These are phyloP conservation scores for Psettodes erumei DNA, from an alignment of 2,113 vertebrate species.

Conservation along the genomic window DNA sequence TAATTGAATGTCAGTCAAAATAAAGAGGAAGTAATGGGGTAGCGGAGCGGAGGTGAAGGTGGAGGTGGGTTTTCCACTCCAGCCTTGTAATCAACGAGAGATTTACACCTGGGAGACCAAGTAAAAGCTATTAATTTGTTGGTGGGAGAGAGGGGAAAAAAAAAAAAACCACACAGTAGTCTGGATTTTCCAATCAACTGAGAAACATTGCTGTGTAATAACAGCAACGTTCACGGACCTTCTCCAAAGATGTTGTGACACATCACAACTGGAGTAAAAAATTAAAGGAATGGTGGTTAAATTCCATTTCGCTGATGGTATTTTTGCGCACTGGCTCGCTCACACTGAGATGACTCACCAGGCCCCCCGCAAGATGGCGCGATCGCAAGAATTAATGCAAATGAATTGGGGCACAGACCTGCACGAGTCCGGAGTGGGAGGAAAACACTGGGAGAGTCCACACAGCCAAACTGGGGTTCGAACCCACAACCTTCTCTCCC, in stretches of 20 bases:
- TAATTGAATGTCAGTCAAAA: constrained; percentile 64
- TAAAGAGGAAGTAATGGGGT: constrained; percentile 11
- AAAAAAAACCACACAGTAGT: not conserved
- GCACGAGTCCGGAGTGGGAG: too few species aligned
- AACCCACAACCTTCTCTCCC: too few species aligned
- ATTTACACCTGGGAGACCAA: constrained; percentile 44
- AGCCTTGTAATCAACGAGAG: constrained; percentile 33
- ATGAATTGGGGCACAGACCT: too few species aligned
- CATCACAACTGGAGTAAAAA: not conserved
- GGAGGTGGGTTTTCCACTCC: constrained; percentile 27
- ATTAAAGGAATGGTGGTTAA: too few species aligned
- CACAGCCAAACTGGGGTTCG: too few species aligned
- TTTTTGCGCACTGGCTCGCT: not conserved
- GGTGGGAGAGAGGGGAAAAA: not conserved
- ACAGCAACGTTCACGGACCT: not conserved
- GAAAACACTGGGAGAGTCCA: too few species aligned
- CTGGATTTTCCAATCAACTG: not conserved
- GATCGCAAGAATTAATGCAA: too few species aligned
- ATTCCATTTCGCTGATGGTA: not conserved
- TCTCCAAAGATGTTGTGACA: not conserved
- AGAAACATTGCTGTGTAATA: not conserved
- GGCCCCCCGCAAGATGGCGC: too few species aligned
- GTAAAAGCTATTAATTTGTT: constrained; percentile 52
- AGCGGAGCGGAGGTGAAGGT: not conserved
- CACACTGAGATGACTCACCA: not conserved